Evolutionary conservation across 1,140 invertebrate genomes (phyloP).

Genomic region (Anoplolepis gracilipes): DNA sequence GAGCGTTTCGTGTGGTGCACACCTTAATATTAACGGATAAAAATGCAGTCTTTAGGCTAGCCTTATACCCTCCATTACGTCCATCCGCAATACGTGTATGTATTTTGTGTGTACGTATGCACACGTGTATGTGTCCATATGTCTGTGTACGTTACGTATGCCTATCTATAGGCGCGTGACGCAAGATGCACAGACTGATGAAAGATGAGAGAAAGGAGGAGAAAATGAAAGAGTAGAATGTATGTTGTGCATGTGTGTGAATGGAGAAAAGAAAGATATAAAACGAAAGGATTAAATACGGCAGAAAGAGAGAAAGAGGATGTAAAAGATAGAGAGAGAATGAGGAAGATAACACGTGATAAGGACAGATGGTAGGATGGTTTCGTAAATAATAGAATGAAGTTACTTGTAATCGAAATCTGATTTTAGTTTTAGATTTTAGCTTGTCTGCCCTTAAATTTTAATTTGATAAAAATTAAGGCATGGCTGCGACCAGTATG

Average conservation of each 20-base stretch:
- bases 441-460: slow-evolving; percentile 40
- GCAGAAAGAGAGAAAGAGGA: neutral
- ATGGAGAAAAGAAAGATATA: slow-evolving; percentile 26
- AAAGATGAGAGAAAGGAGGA: slow-evolving; percentile 19
- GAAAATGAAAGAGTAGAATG: slow-evolving; percentile 12
- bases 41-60: slow-evolving; percentile 69
- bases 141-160: slow-evolving; percentile 31
- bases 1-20: slow-evolving; percentile 69
- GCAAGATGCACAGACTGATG: slow-evolving; percentile 34
- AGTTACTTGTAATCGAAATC: slow-evolving; percentile 50
- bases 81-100: slow-evolving; percentile 64
- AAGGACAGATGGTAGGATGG: slow-evolving; percentile 19
- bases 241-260: neutral
- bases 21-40: slow-evolving; percentile 63
- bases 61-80: slow-evolving; percentile 66
- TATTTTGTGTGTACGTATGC: slow-evolving; percentile 55
- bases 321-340: neutral
- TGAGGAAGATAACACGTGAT: slow-evolving; percentile 26
- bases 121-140: slow-evolving; percentile 33
- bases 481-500: slow-evolving; percentile 39
- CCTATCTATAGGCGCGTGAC: slow-evolving; percentile 45
- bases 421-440: slow-evolving; percentile 47
- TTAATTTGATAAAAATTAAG: slow-evolving; percentile 43
- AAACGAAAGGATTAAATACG: neutral
- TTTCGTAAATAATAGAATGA: slow-evolving; percentile 34